Percentiles rank a stretch among this genome's conserved stretches.
Evolutionary conservation across 2,113 vertebrate genomes (phyloP).

Genomic region (Pangasianodon hypophthalmus): DNA sequence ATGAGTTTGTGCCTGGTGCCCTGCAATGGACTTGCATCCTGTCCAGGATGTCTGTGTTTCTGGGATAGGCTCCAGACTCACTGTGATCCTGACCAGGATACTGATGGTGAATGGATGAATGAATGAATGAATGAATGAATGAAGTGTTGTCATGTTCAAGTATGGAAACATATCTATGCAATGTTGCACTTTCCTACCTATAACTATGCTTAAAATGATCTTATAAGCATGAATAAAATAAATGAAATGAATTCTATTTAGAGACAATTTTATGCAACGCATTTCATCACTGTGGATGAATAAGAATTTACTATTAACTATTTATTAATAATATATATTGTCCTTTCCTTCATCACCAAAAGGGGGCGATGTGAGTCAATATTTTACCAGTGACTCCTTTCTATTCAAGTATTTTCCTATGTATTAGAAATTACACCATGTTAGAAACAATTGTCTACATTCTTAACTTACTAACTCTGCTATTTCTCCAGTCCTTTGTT

Average conservation of each 20-base stretch:
- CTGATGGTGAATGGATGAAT: not conserved
- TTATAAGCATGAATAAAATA: not conserved
- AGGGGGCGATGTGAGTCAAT: slow-evolving; percentile 34
- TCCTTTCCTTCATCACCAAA: not conserved
- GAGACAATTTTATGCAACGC: not conserved
- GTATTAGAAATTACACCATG: not conserved
- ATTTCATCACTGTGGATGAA: not conserved
- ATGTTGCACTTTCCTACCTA: not conserved
- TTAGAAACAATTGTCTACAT: not conserved
- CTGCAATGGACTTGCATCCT: not conserved
- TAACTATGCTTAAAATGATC: not conserved
- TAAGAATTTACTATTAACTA: not conserved
- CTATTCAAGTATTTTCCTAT: not conserved
- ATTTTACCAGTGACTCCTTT: not conserved
- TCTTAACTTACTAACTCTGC: no score
- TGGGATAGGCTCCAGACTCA: not conserved
- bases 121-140: not conserved
- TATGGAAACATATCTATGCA: not conserved
- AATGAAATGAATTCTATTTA: not conserved
- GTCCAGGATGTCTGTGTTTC: not conserved
- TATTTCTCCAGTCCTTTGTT: not conserved
- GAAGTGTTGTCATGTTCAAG: not conserved
- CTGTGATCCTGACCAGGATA: not conserved
- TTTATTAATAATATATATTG: not conserved
- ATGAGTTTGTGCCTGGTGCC: not conserved